These are phyloP conservation scores for Trichoplusia ni DNA, from an alignment of 1,140 invertebrate species.

Conservation along the genomic window DNA sequence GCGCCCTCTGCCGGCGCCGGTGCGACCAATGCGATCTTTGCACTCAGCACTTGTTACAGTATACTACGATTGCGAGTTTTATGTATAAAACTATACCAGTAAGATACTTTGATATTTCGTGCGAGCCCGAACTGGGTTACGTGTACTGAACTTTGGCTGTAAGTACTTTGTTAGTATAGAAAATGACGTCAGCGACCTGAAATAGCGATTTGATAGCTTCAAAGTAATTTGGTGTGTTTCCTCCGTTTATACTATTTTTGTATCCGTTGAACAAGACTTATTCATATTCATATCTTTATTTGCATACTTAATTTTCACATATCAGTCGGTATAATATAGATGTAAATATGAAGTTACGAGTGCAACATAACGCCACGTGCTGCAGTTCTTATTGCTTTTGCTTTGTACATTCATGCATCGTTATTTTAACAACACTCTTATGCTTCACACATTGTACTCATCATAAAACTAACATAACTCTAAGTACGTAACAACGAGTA, in stretches of 20 bases:
- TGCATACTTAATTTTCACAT: too few species aligned
- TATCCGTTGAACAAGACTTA: too few species aligned
- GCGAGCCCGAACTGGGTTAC: background rate
- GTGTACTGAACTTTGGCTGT: background rate
- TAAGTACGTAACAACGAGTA: background rate
- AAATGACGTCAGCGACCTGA: too few species aligned
- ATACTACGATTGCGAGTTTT: background rate
- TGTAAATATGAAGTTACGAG: background rate
- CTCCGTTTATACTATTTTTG: too few species aligned
- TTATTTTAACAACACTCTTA: background rate
- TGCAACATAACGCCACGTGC: background rate
- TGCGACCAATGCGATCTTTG: slow-evolving; percentile 43
- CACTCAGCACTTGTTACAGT: slow-evolving; percentile 24
- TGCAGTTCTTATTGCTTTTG: background rate
- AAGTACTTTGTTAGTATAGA: too few species aligned
- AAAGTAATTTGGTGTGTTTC: too few species aligned
- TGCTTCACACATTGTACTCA: background rate
- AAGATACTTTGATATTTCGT: background rate
- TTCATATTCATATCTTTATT: too few species aligned
- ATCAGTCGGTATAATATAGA: background rate
- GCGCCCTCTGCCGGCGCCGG: slow-evolving; percentile 27
- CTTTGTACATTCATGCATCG: too few species aligned
- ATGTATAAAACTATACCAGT: background rate
- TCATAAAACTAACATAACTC: background rate
- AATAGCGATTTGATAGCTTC: too few species aligned